A percentile compares a stretch with the other conserved stretches of the same genome.
Conservation (phyloP, 92 coral and sea anemone genomes). For the Chrysogorgia sp. region DNA sequence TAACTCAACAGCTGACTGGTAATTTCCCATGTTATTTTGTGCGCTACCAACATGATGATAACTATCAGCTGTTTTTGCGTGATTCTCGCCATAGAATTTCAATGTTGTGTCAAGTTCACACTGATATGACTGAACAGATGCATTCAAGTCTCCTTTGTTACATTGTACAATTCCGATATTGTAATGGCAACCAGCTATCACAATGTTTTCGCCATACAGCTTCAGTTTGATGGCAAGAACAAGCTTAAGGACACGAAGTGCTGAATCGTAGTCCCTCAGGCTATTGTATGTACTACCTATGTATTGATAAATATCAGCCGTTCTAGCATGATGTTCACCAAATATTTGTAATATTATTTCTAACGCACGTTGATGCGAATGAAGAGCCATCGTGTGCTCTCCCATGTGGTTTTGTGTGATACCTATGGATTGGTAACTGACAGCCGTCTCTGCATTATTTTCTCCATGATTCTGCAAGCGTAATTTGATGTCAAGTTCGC, state of each 20-base stretch:
- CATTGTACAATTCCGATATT: too few relatives aligned
- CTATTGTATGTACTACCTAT: background rate
- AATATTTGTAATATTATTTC: background rate
- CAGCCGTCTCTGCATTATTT: slow-evolving; percentile 13
- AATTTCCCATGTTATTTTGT: too few relatives aligned
- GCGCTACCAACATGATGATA: too few relatives aligned
- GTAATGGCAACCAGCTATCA: too few relatives aligned
- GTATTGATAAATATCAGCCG: background rate
- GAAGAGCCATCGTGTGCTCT: slow-evolving; percentile 2
- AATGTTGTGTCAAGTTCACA: too few relatives aligned
- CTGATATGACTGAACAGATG: too few relatives aligned
- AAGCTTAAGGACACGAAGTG: background rate
- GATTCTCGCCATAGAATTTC: too few relatives aligned
- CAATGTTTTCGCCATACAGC: slow-evolving; percentile 19
- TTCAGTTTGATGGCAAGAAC: background rate
- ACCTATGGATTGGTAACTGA: slow-evolving; percentile 1
- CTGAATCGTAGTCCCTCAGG: background rate
- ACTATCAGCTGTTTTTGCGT: too few relatives aligned
- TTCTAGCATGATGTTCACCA: slow-evolving; percentile 38
- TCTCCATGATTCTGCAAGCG: background rate
- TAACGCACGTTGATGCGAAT: slow-evolving; percentile 11
- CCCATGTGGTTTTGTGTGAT: background rate
- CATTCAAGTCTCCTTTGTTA: too few relatives aligned
- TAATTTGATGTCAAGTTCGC: background rate
- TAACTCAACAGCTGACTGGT: too few relatives aligned